Evolutionary conservation across 1,140 invertebrate genomes (phyloP).

Genomic region (Drosophila murphyi): DNA sequence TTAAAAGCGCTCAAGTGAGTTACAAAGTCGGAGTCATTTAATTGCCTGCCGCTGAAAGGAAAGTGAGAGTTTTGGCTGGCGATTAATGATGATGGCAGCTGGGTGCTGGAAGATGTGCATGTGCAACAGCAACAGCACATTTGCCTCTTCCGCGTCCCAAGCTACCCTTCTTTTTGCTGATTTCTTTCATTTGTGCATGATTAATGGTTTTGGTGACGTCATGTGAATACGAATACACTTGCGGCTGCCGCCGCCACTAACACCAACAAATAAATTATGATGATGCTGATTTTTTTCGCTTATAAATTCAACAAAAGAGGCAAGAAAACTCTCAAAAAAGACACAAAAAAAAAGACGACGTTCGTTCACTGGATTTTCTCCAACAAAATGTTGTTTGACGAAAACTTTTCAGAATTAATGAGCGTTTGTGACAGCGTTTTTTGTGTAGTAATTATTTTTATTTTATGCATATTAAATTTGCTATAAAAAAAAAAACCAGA

Average conservation of each 20-base stretch:
- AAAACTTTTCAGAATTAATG: slow-evolving; percentile 54
- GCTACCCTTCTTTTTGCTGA: not conserved
- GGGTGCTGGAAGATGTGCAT: slow-evolving; percentile 34
- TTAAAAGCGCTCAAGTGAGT: slow-evolving; percentile 38
- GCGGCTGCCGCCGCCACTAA: slow-evolving; percentile 12
- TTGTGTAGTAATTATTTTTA: slow-evolving; percentile 43
- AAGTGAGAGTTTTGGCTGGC: slow-evolving; percentile 65
- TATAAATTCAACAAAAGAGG: slow-evolving; percentile 17
- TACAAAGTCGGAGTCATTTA: slow-evolving; percentile 59
- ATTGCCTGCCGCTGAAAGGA: slow-evolving; percentile 54
- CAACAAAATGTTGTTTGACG: slow-evolving; percentile 1
- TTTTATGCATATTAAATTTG: slow-evolving; percentile 28
- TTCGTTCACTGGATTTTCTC: slow-evolving; percentile 11
- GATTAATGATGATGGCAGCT: slow-evolving; percentile 29
- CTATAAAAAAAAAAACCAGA: slow-evolving; percentile 30
- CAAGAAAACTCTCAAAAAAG: slow-evolving; percentile 12
- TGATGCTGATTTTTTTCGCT: slow-evolving; percentile 22
- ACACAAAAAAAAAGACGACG: slow-evolving; percentile 5
- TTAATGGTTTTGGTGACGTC: slow-evolving; percentile 48
- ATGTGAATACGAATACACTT: slow-evolving; percentile 29
- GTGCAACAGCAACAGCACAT: slow-evolving; percentile 12
- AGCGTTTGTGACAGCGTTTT: slow-evolving; percentile 48
- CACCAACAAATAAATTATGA: slow-evolving; percentile 44
- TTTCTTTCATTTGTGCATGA: slow-evolving; percentile 30
- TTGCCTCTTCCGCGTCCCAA: not conserved